Base-by-base conservation (phyloP, 2,797 vertebrate genomes). In the Dallia pectoralis region DNA sequence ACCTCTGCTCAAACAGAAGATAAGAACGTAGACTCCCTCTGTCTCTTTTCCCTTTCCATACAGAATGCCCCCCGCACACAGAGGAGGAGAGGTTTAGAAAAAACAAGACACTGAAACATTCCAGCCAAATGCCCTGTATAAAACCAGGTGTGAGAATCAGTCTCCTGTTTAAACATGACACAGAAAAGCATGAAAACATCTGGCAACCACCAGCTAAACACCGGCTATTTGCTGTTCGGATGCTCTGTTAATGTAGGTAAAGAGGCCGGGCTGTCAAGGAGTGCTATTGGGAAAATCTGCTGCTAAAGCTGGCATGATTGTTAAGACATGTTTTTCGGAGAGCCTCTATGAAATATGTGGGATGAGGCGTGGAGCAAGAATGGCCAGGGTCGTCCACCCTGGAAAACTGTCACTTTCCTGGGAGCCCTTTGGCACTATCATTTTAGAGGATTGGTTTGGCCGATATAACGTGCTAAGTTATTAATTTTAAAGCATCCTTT, bases 101-200 rank as follows among this genome's bases (percentile, higher is more conserved):
- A 32, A 27, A 72, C n/a, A 73, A 53, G 70, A 77, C 69, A 59
- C 36, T 61, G 5, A 18, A 56, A 82, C 88, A 91, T 90, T 92
- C 87, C 87, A 88, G 83, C 49, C 82, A 79, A 87, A 85, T 70
- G 51, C 71, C 78, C 59, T 36, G 79, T 75, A 82, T 84, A 81
- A 84, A 88, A 89, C 82, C 91, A 92, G 90, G 90, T 94, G 91
- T 92, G 82, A 90, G 78, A 82, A 32, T 70, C 72, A 25, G 67
- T 82, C 83, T 90, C 86, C 72, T 87, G 90, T 92, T 90, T 82
- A 75, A 90, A 88, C 89, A 86, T 91, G 88, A 91, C 72, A 63
- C 81, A 75, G 70, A 80, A 73, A 82, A 81, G 80, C 81, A 83
- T 72, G 81, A 76, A 77, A 77, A 87, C 88, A 91, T 86, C 89